Evolutionary conservation across 2,797 vertebrate species (phyloP), one percentile per base, ranked within the genome.

Genomic region (Lophura swinhoii): DNA sequence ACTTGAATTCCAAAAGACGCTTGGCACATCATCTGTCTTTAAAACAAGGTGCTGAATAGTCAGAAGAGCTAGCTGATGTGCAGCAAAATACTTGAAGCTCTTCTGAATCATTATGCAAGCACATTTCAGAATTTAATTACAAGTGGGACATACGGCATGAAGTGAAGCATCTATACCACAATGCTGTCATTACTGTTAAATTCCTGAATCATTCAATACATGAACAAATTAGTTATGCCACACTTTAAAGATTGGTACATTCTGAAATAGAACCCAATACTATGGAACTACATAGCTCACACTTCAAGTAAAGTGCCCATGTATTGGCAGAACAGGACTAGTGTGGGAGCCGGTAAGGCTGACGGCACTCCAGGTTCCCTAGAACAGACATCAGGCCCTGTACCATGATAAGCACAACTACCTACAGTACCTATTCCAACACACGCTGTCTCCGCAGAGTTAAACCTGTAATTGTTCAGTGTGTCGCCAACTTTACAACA

Each of bases 91-190:
- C 77, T 95, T 91, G 73, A 84, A 93, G 94, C 83, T 82, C 83
- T 95, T 95, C 75, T n/a, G 92, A 91, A 88, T 91, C 92, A 93
- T 95, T 96, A 94, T 95, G 90, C 93, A 80, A 96, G 90, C 79
- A 81, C 92, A 92, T 93, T 69, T 91, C 88, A 87, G 93, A 93
- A 92, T 85, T 92, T 39, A 92, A 94, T 92, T 91, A 91, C 90
- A 89, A 95, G 85, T 31, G 44, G 89, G 94, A 67, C 96, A 96
- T 94, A 91, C 91, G 90, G 94, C 87, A 92, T 49, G 87, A 95
- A 95, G 91, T 29, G 79, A 94, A 92, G 39, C 63, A 87, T 93
- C 70, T 87, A 88, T 82, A 96, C 79, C 92, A 95, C 92, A 94
- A 67, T 46, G 92, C 84, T 94, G 94, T 87, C 92, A 75, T 29